Percentiles rank a stretch among this genome's conserved stretches.
phyloP scores from a whole-genome alignment of 1,140 invertebrate genomes.

The Cydia strobilella region DNA sequence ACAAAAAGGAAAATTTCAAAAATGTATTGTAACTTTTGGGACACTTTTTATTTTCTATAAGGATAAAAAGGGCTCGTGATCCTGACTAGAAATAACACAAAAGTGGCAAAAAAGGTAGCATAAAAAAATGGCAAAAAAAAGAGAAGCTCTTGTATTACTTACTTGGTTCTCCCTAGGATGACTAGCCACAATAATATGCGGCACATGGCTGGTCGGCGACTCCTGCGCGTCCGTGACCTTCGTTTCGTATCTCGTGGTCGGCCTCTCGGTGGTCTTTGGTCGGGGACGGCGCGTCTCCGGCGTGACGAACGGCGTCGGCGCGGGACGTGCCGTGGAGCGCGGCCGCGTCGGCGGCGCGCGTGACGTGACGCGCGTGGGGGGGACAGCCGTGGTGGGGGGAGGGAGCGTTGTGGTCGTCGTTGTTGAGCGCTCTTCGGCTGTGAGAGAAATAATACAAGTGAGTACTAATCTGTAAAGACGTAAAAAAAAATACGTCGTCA shows the following conservation, averaged over 20 bases:
- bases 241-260: conserved; percentile 58
- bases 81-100: too few species aligned
- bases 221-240: conserved; percentile 65
- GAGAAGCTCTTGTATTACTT: neutral
- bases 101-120: too few species aligned
- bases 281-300: conserved; percentile 49
- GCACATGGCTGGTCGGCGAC: conserved; percentile 68
- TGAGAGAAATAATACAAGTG: conserved; percentile 23
- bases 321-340: conserved; percentile 46
- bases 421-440: conserved; percentile 56
- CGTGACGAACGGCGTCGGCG: conserved; percentile 51
- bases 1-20: too few species aligned
- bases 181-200: conserved; percentile 83
- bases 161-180: conserved; percentile 83
- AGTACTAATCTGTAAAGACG: too few species aligned
- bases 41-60: too few species aligned
- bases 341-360: conserved; percentile 43
- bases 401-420: conserved; percentile 61
- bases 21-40: too few species aligned
- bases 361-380: conserved; percentile 4
- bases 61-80: too few species aligned
- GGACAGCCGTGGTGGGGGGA: conserved; percentile 35
- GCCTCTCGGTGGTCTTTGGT: conserved; percentile 56
- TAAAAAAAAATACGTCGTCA: too few species aligned
- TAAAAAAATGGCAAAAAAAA: too few species aligned